These are phyloP conservation scores for Nysson spinosus DNA, from an alignment of 2,888 invertebrate genomes.

Conservation along the genomic window DNA sequence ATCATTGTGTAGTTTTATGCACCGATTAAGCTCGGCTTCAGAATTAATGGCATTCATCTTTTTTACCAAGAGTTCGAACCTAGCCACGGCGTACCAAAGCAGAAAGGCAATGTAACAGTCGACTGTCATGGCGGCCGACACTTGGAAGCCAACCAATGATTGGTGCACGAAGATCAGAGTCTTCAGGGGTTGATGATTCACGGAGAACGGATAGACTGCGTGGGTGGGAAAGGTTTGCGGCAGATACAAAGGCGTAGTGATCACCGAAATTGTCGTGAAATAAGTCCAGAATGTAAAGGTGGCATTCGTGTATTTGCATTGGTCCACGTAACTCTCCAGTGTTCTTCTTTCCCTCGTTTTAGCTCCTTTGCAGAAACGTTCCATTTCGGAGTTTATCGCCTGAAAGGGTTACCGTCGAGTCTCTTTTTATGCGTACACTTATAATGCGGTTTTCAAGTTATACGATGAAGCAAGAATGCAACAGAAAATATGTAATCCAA, in stretches of 20 bases:
- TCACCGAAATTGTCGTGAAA: conserved; percentile 50
- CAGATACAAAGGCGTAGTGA: conserved; percentile 61
- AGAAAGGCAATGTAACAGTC: conserved; percentile 64
- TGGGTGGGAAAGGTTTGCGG: conserved; percentile 62
- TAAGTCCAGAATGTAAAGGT: conserved; percentile 53
- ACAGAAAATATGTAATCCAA: too few relatives aligned
- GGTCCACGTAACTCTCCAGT: conserved; percentile 34
- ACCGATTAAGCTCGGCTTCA: conserved; percentile 46
- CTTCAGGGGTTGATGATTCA: conserved; percentile 39
- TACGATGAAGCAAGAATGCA: too few relatives aligned
- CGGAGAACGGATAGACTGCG: conserved; percentile 68
- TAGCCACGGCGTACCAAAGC: conserved; percentile 61
- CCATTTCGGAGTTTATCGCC: conserved; percentile 48
- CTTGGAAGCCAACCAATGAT: conserved; percentile 61
- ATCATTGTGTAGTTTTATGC: conserved; percentile 58
- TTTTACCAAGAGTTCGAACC: conserved; percentile 59
- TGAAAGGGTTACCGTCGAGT: conserved; percentile 19
- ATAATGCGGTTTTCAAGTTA: too few relatives aligned
- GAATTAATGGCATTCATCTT: conserved; percentile 35
- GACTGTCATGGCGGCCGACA: conserved; percentile 52
- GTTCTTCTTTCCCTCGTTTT: conserved; percentile 10
- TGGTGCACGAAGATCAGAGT: conserved; percentile 62
- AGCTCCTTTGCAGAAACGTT: conserved; percentile 44
- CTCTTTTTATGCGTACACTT: too few relatives aligned
- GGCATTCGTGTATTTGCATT: conserved; percentile 54